Conservation (phyloP, 2,888 invertebrate species). For the Theodoxus fluviatilis region DNA sequence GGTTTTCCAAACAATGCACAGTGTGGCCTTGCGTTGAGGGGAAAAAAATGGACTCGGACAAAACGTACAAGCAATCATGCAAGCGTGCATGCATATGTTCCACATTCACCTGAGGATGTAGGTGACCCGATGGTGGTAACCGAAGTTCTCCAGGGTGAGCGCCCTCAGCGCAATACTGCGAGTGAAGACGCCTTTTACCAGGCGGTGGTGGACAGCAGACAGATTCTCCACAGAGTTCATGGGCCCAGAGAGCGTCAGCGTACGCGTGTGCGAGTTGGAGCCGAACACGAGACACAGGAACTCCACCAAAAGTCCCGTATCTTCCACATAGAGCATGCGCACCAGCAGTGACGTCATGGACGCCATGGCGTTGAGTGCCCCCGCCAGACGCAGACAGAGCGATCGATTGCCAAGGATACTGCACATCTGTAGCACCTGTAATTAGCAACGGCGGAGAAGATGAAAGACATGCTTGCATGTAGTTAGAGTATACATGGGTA, state of each 20-base stretch:
- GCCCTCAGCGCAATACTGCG: conserved; percentile 24
- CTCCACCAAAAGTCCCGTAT: conserved; percentile 34
- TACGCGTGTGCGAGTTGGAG: conserved; percentile 29
- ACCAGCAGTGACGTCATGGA: conserved; percentile 30
- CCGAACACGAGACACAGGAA: conserved; percentile 36
- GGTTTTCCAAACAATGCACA: no score
- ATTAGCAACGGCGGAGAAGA: no score
- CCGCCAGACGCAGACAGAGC: conserved; percentile 32
- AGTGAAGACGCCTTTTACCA: conserved; percentile 29
- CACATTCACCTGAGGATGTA: conserved; percentile 36
- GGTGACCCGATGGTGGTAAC: conserved; percentile 35
- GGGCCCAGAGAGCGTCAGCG: conserved; percentile 34
- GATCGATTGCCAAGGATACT: no score
- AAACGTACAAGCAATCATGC: no score
- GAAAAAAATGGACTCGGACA: no score
- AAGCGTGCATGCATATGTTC: conserved; percentile 28
- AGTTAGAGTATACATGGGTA: no score
- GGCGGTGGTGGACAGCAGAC: conserved; percentile 29
- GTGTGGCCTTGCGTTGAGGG: no score
- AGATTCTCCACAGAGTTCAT: conserved; percentile 38
- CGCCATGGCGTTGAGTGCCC: conserved; percentile 30
- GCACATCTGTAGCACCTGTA: no score
- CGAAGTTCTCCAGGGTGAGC: conserved; percentile 36
- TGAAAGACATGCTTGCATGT: no score
- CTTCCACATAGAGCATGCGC: conserved; percentile 33